phyloP scores from a whole-genome alignment of 2,113 vertebrate genomes.

The Paracanthobrama guichenoti region DNA sequence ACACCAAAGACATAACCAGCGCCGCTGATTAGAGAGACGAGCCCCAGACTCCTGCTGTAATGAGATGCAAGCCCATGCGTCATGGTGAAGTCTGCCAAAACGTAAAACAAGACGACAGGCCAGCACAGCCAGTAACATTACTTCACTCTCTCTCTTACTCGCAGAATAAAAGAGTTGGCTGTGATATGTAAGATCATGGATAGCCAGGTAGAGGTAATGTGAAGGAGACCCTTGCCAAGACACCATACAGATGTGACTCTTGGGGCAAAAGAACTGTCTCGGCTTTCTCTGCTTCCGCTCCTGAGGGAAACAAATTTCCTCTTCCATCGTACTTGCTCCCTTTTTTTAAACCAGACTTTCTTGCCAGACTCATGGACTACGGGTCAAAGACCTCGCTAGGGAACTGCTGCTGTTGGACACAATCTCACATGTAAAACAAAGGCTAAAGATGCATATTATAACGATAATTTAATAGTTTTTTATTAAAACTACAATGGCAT shows the following conservation, averaged over 20 bases:
- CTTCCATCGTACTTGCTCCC: background rate
- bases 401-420: slow-evolving; percentile 12
- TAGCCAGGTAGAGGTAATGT: slow-evolving; percentile 31
- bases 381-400: background rate
- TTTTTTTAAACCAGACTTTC: slow-evolving; percentile 8
- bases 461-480: background rate
- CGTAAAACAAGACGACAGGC: slow-evolving; percentile 55
- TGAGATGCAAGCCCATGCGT: slow-evolving; percentile 59
- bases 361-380: slow-evolving; percentile 22
- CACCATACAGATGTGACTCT: slow-evolving; percentile 35
- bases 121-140: slow-evolving; percentile 25
- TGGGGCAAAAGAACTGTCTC: slow-evolving; percentile 18
- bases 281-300: slow-evolving; percentile 32
- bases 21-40: slow-evolving; percentile 59
- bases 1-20: slow-evolving; percentile 52
- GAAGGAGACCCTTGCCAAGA: slow-evolving; percentile 18
- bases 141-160: slow-evolving; percentile 27
- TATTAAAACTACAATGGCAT: background rate
- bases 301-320: slow-evolving; percentile 35
- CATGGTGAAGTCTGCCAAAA: slow-evolving; percentile 54
- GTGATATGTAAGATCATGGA: slow-evolving; percentile 31
- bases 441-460: background rate
- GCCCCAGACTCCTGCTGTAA: slow-evolving; percentile 61
- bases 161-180: slow-evolving; percentile 30
- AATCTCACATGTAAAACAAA: background rate